Evolutionary conservation across 1,140 invertebrate genomes (phyloP), one percentile per base, ranked within the genome.

Genomic region (Drosophila grimshawi): DNA sequence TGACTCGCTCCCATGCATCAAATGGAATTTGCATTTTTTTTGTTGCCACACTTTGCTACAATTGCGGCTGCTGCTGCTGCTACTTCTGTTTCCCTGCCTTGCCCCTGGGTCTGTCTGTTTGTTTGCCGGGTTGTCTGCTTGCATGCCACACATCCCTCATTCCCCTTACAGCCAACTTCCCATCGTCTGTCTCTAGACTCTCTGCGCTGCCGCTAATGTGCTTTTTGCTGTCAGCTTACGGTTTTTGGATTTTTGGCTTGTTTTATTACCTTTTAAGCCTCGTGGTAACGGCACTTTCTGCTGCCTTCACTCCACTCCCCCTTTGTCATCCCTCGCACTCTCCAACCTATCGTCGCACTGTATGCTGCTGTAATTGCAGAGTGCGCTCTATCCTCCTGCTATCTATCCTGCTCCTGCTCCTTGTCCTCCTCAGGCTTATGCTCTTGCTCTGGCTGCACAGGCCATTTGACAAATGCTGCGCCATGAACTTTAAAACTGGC

Each of bases 201-300:
- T 48, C 56, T 51, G 59, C 41, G 60, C 37, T 61, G 37, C 57
- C 55, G 63, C 80, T 88, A 88, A 88, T 89, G 85, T 89, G 83
- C 83, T 88, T 88, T 88, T 88, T 88, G 83, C 83, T 89, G 85
- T 88, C 83, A 88, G 83, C 85, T 86, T 88, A 85, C 64, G 80
- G 80, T 76, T 73, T 62, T 76, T 76, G 41, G 67, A 59, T 81
- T 78, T 85, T 89, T 69, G 77, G 80, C 80, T 83, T 89, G 83
- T 89, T 88, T 88, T 88, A 88, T 88, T 88, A 89, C 80, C 83
- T 88, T 89, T 88, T 88, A 89, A 88, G 85, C 83, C 83, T 71
- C 80, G 71, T 81, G 79, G 78, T 76, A 71, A 68, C 78, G 45
- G 39, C 60, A 55, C 68, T 77, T 61, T 66, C 33, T 55, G 56